Evolutionary conservation across 2,113 vertebrate genomes (phyloP).

Genomic region (Chlorodrepanis virens): DNA sequence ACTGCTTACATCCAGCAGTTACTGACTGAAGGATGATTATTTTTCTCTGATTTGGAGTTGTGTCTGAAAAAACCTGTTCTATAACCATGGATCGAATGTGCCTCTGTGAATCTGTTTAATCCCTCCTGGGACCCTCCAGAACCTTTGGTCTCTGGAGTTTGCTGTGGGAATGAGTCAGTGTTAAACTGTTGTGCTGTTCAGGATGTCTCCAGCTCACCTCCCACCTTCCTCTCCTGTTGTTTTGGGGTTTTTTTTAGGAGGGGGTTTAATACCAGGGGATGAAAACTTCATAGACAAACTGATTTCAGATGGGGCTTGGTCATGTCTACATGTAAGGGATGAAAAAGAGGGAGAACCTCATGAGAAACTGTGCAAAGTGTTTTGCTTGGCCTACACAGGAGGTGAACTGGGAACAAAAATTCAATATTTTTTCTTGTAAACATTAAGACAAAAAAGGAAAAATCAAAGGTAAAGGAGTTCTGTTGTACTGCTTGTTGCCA

Average conservation of each 20-base stretch:
- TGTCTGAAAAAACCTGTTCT: not conserved
- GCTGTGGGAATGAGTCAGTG: not conserved
- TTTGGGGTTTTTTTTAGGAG: accelerated
- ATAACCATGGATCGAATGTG: not conserved
- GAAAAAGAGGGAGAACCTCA: not conserved
- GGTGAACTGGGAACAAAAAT: not conserved
- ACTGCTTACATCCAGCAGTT: not conserved
- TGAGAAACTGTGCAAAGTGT: not conserved
- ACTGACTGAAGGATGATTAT: not conserved
- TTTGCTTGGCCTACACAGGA: not conserved
- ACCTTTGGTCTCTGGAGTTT: not conserved
- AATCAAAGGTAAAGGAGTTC: conserved; percentile 54
- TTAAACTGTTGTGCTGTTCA: not conserved
- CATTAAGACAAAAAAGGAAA: conserved; percentile 3
- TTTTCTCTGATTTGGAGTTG: not conserved
- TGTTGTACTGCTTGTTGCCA: conserved; percentile 48
- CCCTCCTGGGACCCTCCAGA: not conserved
- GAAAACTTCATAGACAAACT: not conserved
- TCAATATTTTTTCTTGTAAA: not conserved
- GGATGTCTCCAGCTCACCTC: not conserved
- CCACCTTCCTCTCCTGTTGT: not conserved
- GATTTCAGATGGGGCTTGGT: not conserved
- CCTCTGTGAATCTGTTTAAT: not conserved
- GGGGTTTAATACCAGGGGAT: not conserved
- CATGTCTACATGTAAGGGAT: not conserved